Evolutionary conservation across 2,888 invertebrate genomes (phyloP), one percentile per base, ranked within the genome.

Genomic region (Gymnoscelis rufifasciata): DNA sequence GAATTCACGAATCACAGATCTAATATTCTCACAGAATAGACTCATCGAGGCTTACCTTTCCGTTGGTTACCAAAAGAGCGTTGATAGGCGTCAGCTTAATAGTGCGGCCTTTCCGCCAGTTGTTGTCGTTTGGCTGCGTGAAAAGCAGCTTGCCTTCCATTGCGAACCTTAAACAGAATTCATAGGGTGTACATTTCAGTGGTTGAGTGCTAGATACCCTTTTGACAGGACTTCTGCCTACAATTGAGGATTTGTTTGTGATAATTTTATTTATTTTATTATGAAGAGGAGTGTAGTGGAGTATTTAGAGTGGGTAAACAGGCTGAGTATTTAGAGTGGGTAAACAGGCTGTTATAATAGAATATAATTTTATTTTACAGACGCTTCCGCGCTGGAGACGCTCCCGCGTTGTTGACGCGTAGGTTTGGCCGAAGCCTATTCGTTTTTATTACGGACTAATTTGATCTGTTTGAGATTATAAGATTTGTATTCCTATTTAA

Each of bases 101-200:
- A 46, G 95, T 95, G 64, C 95, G 92, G 57, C 95, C 95, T 74
- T 95, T 94, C 63, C 95, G 91, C 95, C 95, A 95, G 78, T 95
- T 95, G 83, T 94, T 95, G 83, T 97, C 97, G 44, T 95, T 94
- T 31, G 96, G 95, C 79, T 95, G 95, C 30, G 96, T 95, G 76
- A 94, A 95, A 62, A 95, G 88, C 64, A 97, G 88, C 75, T 94
- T 93, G 48, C 97, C 97, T 81, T 97, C 97, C 83, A 97, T 91
- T 56, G 95, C 93, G 76, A 97, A 97, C 74, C 94, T 89, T 64
- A 60, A 57, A 28, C 50, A 56, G 47, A 66, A 56, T 8, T 2
- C 7, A 64, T 43, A 69, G 30, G 51, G 52, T 41, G 38, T 44
- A 56, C 51, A 56, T 58, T 68, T 47, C 14, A 53, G 40, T 54